A percentile compares a stretch with the other conserved stretches of the same genome.
Evolutionary conservation across 2,797 vertebrate genomes (phyloP).

Genomic region (Gadopsis bispinosus): DNA sequence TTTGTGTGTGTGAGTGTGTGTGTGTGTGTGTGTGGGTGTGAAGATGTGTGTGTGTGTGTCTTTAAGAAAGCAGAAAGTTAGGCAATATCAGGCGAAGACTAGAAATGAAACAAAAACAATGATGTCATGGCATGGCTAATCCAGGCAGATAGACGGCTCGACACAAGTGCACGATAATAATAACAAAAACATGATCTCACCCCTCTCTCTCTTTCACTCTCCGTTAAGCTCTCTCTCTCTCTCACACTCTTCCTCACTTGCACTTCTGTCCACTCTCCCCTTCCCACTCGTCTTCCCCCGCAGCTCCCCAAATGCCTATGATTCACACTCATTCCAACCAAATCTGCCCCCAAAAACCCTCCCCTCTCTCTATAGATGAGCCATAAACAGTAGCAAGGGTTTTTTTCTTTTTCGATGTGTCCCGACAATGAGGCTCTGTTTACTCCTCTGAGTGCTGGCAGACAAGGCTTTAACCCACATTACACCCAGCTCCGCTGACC

Average conservation of each 20-base stretch:
- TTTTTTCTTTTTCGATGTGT: slow-evolving; percentile 65
- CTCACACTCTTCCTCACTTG: slow-evolving; percentile 54
- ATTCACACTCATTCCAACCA: slow-evolving; percentile 76
- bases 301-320: slow-evolving; percentile 72
- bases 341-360: slow-evolving; percentile 49
- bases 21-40: not conserved
- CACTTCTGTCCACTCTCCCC: slow-evolving; percentile 68
- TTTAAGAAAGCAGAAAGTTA: slow-evolving; percentile 69
- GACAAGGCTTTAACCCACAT: slow-evolving; percentile 84
- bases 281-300: slow-evolving; percentile 63
- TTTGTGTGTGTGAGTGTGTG: not conserved
- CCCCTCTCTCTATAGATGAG: slow-evolving; percentile 67
- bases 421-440: slow-evolving; percentile 88
- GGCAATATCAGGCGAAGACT: slow-evolving; percentile 70
- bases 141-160: slow-evolving; percentile 85
- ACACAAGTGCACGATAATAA: slow-evolving; percentile 86
- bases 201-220: slow-evolving; percentile 48
- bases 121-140: slow-evolving; percentile 86
- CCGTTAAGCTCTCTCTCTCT: slow-evolving; percentile 21
- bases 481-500: slow-evolving; percentile 78
- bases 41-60: slow-evolving; percentile 35
- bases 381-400: slow-evolving; percentile 86
- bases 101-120: slow-evolving; percentile 88
- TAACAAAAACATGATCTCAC: slow-evolving; percentile 88
- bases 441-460: slow-evolving; percentile 82